Percentiles rank a stretch among this genome's conserved stretches.
Conservation (phyloP, 2,797 vertebrate genomes). For the Sciurus vulgaris region DNA sequence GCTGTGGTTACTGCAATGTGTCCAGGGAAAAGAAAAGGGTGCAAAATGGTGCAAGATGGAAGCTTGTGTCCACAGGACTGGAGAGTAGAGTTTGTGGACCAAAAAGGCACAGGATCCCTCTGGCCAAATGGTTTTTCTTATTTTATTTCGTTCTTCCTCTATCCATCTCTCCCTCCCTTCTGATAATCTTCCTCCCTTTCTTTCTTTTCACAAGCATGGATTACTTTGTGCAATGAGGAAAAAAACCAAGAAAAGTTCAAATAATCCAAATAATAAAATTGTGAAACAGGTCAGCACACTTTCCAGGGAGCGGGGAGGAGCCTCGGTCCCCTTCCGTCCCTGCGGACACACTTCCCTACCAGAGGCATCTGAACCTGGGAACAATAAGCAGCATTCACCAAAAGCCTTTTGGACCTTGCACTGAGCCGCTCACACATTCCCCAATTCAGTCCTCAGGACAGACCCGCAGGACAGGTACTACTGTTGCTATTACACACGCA, state of each 20-base stretch:
- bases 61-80: not conserved
- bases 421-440: not conserved
- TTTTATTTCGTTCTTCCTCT: not conserved
- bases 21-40: not conserved
- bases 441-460: not conserved
- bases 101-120: not conserved
- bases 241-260: not conserved
- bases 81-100: not conserved
- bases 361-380: not conserved
- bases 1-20: not conserved
- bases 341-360: accelerated
- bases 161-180: not conserved
- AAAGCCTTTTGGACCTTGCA: not conserved
- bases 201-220: not conserved
- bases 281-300: not conserved
- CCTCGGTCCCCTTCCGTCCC: not conserved
- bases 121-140: not conserved
- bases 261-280: not conserved
- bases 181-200: not conserved
- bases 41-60: not conserved
- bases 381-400: not conserved
- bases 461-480: not conserved
- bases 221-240: constrained; percentile 1
- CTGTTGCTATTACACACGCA: not conserved
- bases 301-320: not conserved